Conservation (phyloP, 1,140 invertebrate genomes). For the Nephila pilipes region DNA sequence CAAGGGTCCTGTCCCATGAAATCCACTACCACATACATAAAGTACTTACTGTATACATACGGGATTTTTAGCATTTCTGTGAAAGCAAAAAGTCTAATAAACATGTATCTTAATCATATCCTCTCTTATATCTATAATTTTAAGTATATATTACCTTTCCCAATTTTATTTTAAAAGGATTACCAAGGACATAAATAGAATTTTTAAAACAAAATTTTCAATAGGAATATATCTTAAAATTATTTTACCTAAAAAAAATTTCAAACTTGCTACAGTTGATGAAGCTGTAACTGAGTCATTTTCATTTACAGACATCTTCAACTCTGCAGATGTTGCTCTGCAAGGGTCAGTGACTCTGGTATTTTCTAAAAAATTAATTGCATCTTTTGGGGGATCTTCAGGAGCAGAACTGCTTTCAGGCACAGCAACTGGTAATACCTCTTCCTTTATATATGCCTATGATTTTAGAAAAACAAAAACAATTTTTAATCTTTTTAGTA, state of each 20-base stretch:
- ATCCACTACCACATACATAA: too few relatives aligned
- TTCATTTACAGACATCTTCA: slow-evolving; percentile 33
- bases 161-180: too few relatives aligned
- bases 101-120: too few relatives aligned
- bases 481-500: too few relatives aligned
- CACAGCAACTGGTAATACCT: not conserved
- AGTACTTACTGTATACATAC: too few relatives aligned
- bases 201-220: too few relatives aligned
- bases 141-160: too few relatives aligned
- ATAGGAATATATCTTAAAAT: not conserved
- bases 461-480: not conserved
- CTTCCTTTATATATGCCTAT: slow-evolving; percentile 43
- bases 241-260: slow-evolving; percentile 73
- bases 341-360: slow-evolving; percentile 72
- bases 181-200: too few relatives aligned
- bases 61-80: too few relatives aligned
- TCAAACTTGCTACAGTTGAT: slow-evolving; percentile 71
- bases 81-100: too few relatives aligned
- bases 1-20: too few relatives aligned
- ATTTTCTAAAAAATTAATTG: slow-evolving; percentile 72
- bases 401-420: not conserved
- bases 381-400: slow-evolving; percentile 53
- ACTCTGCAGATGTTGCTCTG: slow-evolving; percentile 22
- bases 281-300: not conserved
- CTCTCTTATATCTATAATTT: too few relatives aligned